These are phyloP conservation scores for Tachycineta bicolor DNA, from an alignment of 2,113 vertebrate genomes.

Conservation along the genomic window DNA sequence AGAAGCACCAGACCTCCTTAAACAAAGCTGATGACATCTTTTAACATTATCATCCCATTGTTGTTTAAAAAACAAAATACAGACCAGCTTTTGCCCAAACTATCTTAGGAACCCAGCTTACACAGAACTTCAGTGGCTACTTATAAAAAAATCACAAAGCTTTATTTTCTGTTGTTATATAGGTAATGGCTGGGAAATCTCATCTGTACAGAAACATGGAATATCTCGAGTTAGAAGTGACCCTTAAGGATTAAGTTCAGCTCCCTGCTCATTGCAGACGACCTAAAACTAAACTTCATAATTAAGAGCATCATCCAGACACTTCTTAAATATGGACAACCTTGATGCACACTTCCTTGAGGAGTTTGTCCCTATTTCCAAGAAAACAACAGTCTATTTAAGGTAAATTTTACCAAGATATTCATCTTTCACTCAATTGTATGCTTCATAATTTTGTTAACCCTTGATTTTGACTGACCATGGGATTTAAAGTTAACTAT, in stretches of 20 bases:
- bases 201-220: neutral
- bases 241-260: neutral
- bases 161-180: neutral
- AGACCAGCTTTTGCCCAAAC: neutral
- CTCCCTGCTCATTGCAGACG: neutral
- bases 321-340: neutral
- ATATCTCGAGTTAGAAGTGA: rapidly evolving
- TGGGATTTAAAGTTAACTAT: neutral
- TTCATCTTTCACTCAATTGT: neutral
- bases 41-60: neutral
- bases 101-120: neutral
- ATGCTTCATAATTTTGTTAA: neutral
- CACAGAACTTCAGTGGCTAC: neutral
- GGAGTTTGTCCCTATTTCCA: neutral
- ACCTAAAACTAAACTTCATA: neutral
- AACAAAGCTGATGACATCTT: neutral
- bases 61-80: neutral
- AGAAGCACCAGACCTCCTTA: neutral
- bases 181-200: neutral
- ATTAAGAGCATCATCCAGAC: neutral
- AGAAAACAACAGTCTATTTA: neutral
- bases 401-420: neutral
- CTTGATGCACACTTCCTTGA: neutral
- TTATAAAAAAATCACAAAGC: neutral
- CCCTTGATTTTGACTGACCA: neutral